A percentile compares a stretch with the other conserved stretches of the same genome.
Evolutionary conservation across 2,113 vertebrate species (phyloP).

Genomic region (Eretmochelys imbricata): DNA sequence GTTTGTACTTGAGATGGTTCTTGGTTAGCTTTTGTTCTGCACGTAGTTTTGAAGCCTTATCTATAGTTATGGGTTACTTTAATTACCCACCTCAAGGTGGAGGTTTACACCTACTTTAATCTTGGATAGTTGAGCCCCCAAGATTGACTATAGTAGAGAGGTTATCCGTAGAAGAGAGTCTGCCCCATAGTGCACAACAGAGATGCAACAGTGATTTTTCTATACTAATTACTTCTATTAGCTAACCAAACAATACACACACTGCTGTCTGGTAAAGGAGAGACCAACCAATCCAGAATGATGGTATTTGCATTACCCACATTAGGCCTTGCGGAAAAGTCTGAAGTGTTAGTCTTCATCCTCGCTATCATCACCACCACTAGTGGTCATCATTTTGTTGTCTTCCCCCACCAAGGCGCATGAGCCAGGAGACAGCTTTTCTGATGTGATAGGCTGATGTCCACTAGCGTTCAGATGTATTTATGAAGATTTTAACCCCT

Average conservation of each 20-base stretch:
- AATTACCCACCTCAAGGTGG: not conserved
- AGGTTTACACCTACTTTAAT: not conserved
- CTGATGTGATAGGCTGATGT: not conserved
- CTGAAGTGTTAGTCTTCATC: not conserved
- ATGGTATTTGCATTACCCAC: not conserved
- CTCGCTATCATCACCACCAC: not conserved
- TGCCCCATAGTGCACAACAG: not conserved
- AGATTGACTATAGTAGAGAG: not conserved
- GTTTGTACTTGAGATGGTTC: not conserved
- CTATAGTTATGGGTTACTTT: not conserved
- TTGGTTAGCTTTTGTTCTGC: rapidly evolving
- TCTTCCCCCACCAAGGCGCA: not conserved
- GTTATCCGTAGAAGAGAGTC: not conserved
- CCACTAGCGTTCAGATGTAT: not conserved
- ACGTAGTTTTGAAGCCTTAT: not conserved
- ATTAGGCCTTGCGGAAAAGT: not conserved
- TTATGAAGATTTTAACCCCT: not conserved
- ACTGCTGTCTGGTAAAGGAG: not conserved
- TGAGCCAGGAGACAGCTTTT: not conserved
- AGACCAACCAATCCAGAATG: not conserved
- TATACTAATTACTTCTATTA: not conserved
- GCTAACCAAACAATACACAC: not conserved
- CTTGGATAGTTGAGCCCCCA: not conserved
- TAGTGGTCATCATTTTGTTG: not conserved
- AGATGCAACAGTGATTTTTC: not conserved